Evolutionary conservation across 1,140 invertebrate species (phyloP).

Genomic region (Drosophila tristis): DNA sequence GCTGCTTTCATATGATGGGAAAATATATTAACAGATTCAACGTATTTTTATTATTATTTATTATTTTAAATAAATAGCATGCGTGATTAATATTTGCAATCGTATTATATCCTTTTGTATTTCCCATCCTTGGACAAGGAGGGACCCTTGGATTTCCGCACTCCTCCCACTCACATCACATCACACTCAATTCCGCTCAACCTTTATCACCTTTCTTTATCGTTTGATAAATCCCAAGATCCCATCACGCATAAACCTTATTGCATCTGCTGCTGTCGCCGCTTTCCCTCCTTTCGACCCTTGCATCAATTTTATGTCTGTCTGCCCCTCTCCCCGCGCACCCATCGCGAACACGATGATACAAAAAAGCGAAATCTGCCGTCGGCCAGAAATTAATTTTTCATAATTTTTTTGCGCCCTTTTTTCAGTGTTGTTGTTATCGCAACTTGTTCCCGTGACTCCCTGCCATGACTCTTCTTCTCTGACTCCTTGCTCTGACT

Average conservation of each 20-base stretch:
- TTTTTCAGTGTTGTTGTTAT: slow-evolving; percentile 70
- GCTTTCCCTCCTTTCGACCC: slow-evolving; percentile 37
- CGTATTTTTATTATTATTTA: too few relatives aligned
- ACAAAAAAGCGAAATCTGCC: slow-evolving; percentile 57
- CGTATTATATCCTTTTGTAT: too few relatives aligned
- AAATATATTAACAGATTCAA: too few relatives aligned
- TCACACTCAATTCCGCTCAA: slow-evolving; percentile 31
- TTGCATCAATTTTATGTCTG: slow-evolving; percentile 73
- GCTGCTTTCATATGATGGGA: too few relatives aligned
- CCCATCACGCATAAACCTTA: slow-evolving; percentile 37
- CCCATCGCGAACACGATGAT: background rate
- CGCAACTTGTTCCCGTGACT: slow-evolving; percentile 67
- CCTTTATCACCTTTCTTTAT: slow-evolving; percentile 46
- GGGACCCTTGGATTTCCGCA: too few relatives aligned
- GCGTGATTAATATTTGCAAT: too few relatives aligned
- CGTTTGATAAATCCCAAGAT: slow-evolving; percentile 14
- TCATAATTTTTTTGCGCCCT: slow-evolving; percentile 80
- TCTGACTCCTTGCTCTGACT: slow-evolving; percentile 24
- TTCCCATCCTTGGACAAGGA: too few relatives aligned
- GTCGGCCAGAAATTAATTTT: slow-evolving; percentile 81
- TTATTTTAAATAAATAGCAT: too few relatives aligned
- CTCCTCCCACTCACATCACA: too few relatives aligned
- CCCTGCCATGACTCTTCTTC: slow-evolving; percentile 8
- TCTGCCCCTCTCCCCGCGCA: slow-evolving; percentile 17
- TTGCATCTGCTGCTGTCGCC: slow-evolving; percentile 5